Evolutionary conservation across 2,888 invertebrate species (phyloP), one percentile per base, ranked within the genome.

Genomic region (Ochropleura plecta): DNA sequence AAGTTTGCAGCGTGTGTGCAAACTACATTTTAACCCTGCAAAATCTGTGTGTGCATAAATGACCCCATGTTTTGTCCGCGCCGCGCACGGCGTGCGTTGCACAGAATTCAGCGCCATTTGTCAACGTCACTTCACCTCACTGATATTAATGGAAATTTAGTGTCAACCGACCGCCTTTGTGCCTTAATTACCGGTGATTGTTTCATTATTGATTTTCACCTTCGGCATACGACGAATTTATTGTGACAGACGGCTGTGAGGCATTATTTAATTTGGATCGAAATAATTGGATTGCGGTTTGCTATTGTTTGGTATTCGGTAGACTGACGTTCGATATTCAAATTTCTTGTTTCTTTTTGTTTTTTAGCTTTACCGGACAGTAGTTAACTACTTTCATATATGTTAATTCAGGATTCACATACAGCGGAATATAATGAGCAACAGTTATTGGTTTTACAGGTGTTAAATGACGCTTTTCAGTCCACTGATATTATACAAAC

Each of bases 81-180:
- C 59, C 55, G 76, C 74, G 83, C 86, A 81, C 73, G 70, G 44
- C 72, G 78, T 79, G 85, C 85, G 86, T 81, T 88, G 83, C 87
- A 84, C 79, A 82, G 92, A 62, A n/a, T 62, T 62, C 62, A 44
- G 12, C 62, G 62, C 91, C 91, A 94, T 95, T 95, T 93, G 92
- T 95, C 94, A 95, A 91, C 85, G 94, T 94, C 94, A 85, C 83
- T 85, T 86, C 86, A 86, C 85, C 79, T 78, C 89, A 73, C 86
- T 87, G 91, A 90, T 91, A 90, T 90, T 93, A 94, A 95, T 94
- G 94, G 93, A 93, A 93, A 94, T 93, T 93, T 92, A 92, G 94
- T 92, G 94, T 93, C 93, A 91, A 92, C 91, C 90, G 92, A 88
- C 88, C 91, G 89, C 89, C 88, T 90, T 88, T 90, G 88, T 89